A percentile compares a stretch with the other conserved stretches of the same genome.
Conservation (phyloP, 2,888 invertebrate genomes). For the Syritta pipiens region DNA sequence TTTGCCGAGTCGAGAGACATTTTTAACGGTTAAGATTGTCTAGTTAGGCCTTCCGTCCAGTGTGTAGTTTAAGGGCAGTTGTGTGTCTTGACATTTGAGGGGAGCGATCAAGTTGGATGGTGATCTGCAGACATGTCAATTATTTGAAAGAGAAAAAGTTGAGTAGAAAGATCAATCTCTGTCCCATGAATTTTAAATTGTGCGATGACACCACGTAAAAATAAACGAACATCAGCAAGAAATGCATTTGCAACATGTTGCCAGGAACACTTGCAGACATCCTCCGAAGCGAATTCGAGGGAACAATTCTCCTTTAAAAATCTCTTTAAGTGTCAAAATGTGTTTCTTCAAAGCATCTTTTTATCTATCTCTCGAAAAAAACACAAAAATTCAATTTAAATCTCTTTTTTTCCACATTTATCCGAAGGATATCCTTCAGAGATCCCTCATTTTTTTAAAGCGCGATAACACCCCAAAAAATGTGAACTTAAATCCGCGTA, state of each 20-base stretch:
- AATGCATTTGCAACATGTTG: conserved; percentile 12
- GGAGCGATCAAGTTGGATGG: no score
- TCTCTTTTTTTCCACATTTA: conserved; percentile 13
- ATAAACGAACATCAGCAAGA: no score
- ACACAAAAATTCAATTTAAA: conserved; percentile 58
- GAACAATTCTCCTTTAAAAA: no score
- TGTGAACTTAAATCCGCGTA: conserved; percentile 50
- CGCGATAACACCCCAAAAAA: conserved; percentile 60
- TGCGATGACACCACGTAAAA: no score
- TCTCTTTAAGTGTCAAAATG: no score
- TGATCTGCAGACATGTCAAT: no score
- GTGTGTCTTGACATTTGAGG: no score
- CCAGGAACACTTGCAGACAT: background rate
- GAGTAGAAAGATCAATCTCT: no score
- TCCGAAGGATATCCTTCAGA: conserved; percentile 33
- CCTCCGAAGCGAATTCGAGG: no score
- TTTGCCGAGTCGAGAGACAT: conserved; percentile 57
- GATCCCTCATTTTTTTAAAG: conserved; percentile 55
- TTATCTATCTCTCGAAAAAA: background rate
- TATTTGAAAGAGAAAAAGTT: no score
- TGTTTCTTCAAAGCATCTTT: background rate
- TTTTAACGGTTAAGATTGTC: conserved; percentile 55
- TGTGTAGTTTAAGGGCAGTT: no score
- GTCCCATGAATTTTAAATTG: no score
- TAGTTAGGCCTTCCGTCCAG: conserved; percentile 11